These are phyloP conservation scores for Thymelicus sylvestris DNA, from an alignment of 2,888 invertebrate genomes.

Conservation along the genomic window DNA sequence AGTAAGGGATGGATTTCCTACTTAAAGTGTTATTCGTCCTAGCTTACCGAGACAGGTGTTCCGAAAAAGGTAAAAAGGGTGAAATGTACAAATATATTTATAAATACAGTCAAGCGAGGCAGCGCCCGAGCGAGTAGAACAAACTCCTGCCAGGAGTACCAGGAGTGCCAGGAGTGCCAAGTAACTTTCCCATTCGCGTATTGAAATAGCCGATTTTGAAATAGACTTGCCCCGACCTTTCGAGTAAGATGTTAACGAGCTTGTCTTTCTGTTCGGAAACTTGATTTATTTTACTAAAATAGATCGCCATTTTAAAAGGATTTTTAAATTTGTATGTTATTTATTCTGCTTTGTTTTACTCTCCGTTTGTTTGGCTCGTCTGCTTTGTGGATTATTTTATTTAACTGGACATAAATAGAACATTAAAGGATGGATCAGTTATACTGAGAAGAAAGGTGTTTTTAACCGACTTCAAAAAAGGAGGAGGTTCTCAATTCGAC, in stretches of 20 bases:
- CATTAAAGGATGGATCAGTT: no score
- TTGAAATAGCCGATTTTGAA: slow-evolving; percentile 1
- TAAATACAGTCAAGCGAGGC: neutral
- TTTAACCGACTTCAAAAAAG: no score
- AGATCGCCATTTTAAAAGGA: neutral
- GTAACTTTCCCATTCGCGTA: neutral
- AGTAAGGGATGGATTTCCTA: neutral
- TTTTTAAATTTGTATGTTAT: neutral
- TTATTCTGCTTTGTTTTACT: no score
- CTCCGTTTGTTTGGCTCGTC: no score
- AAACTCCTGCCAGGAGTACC: slow-evolving; percentile 14
- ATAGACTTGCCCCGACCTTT: slow-evolving; percentile 4
- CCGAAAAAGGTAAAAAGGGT: neutral
- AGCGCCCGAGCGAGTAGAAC: neutral
- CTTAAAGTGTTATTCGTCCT: neutral
- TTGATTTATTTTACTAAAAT: neutral
- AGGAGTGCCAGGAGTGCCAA: slow-evolving; percentile 14
- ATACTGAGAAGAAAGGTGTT: no score
- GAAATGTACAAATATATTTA: neutral
- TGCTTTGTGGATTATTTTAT: no score
- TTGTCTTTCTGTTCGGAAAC: neutral
- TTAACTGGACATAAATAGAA: no score
- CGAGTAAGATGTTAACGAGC: slow-evolving; percentile 20
- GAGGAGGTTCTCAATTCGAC: no score
- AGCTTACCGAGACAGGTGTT: neutral